Conservation (phyloP, 2,113 vertebrate genomes). For the Macquaria australasica region DNA sequence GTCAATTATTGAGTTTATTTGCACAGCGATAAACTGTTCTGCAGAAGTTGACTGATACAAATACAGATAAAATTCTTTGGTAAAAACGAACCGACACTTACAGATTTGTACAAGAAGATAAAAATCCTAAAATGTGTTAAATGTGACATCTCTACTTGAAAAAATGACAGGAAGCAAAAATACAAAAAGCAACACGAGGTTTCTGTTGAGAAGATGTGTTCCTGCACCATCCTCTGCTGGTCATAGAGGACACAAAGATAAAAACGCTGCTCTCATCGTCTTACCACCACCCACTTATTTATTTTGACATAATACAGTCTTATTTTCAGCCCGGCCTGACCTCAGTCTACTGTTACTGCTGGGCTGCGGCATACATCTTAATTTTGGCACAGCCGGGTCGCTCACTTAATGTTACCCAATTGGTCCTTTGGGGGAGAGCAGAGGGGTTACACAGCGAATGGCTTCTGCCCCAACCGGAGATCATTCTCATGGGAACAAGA, state of each 20-base stretch:
- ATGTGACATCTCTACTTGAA: not conserved
- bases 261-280: constrained; percentile 30
- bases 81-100: constrained; percentile 8
- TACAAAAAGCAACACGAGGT: not conserved
- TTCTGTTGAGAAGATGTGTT: not conserved
- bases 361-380: constrained; percentile 28
- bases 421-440: constrained; percentile 53
- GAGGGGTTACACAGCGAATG: constrained; percentile 59
- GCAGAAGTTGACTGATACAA: constrained; percentile 45
- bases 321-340: constrained; percentile 63
- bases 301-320: constrained; percentile 60
- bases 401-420: constrained; percentile 49
- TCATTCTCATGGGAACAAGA: constrained; percentile 80
- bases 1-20: constrained; percentile 60
- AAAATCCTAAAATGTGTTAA: not conserved
- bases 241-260: constrained; percentile 9
- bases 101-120: not conserved
- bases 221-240: constrained; percentile 14
- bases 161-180: not conserved
- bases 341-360: constrained; percentile 49
- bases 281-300: constrained; percentile 51
- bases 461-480: constrained; percentile 70
- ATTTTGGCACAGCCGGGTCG: constrained; percentile 19
- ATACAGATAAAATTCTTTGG: constrained; percentile 37
- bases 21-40: constrained; percentile 52